Percentiles rank a stretch among this genome's conserved stretches.
These are phyloP conservation scores for Enteromius argenteus DNA, from an alignment of 2,797 vertebrate genomes.

Conservation along the genomic window DNA sequence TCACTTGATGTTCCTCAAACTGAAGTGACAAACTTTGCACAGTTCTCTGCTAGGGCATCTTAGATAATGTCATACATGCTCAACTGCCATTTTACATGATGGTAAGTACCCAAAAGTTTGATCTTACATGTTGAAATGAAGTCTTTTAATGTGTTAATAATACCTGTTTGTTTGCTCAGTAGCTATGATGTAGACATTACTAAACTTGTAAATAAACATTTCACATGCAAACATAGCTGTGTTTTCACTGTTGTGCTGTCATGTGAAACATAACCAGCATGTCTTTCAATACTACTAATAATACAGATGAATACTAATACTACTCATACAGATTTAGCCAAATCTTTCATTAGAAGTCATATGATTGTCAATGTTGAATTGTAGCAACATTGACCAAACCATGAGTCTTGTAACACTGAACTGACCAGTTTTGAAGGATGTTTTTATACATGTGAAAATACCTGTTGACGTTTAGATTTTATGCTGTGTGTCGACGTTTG, in stretches of 20 bases:
- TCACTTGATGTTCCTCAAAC: constrained; percentile 64
- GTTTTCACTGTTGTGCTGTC: background rate
- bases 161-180: background rate
- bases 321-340: background rate
- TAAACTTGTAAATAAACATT: background rate
- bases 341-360: background rate
- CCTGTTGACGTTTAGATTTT: background rate
- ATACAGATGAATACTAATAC: background rate
- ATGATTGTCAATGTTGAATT: constrained; percentile 12
- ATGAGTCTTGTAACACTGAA: background rate
- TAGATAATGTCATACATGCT: constrained; percentile 23
- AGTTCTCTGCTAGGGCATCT: constrained; percentile 49
- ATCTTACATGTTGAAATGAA: background rate
- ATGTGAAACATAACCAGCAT: background rate
- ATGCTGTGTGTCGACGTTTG: background rate
- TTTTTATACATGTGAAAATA: background rate
- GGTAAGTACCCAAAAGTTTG: constrained; percentile 51
- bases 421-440: background rate
- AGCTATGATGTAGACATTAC: background rate
- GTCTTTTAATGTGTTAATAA: background rate
- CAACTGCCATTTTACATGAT: constrained; percentile 45
- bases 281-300: background rate
- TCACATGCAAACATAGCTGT: background rate
- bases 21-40: constrained; percentile 57
- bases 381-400: background rate